Conservation (phyloP, 2,797 vertebrate genomes). For the Chelidonichthys spinosus region DNA sequence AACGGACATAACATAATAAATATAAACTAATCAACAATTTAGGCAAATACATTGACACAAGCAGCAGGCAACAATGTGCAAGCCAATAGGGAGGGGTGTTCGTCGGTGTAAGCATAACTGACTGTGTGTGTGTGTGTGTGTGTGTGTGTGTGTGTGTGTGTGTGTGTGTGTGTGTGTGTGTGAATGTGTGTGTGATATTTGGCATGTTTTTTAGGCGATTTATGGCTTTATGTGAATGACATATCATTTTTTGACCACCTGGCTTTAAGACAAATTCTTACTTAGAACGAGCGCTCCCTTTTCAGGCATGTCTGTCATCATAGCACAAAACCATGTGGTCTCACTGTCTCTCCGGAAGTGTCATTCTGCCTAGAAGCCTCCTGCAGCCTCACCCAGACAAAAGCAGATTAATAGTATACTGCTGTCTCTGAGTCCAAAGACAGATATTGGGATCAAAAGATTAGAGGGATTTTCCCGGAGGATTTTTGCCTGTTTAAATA, state of each 20-base stretch:
- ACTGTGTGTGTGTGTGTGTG: too few relatives aligned
- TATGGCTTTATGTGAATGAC: conserved; percentile 1
- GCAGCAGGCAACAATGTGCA: too few relatives aligned
- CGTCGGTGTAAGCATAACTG: too few relatives aligned
- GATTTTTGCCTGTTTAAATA: conserved; percentile 82
- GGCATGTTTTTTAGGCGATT: conserved; percentile 7
- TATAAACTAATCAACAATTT: too few relatives aligned
- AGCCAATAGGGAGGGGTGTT: too few relatives aligned
- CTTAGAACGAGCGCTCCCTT: conserved; percentile 47
- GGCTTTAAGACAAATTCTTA: conserved; percentile 28
- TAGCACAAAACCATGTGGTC: conserved; percentile 41
- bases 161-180: too few relatives aligned
- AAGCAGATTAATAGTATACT: conserved; percentile 77
- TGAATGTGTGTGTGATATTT: too few relatives aligned
- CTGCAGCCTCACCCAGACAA: conserved; percentile 69
- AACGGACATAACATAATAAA: too few relatives aligned
- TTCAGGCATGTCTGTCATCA: conserved; percentile 43
- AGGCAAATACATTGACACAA: too few relatives aligned
- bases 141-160: too few relatives aligned
- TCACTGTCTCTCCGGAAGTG: conserved; percentile 61
- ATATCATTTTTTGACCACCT: not conserved
- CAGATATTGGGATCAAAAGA: conserved; percentile 83
- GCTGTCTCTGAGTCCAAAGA: conserved; percentile 76
- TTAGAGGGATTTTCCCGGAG: conserved; percentile 78
- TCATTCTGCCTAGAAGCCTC: conserved; percentile 66